These are phyloP conservation scores for Rhegmatorhina hoffmannsi DNA, from an alignment of 2,113 vertebrate genomes.

Conservation along the genomic window DNA sequence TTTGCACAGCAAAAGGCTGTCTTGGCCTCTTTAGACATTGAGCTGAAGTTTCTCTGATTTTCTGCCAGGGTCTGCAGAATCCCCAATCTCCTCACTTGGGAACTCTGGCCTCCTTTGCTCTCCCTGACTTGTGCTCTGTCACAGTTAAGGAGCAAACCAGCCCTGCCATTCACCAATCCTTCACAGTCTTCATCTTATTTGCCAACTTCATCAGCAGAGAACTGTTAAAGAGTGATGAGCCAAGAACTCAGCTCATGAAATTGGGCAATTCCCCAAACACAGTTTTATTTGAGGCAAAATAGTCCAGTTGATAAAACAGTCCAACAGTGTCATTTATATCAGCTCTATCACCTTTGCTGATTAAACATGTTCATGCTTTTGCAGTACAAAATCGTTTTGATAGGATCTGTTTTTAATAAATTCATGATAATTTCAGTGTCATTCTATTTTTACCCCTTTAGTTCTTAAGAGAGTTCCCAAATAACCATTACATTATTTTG, in stretches of 20 bases:
- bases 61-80: neutral
- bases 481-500: slow-evolving; percentile 5
- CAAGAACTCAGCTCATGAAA: neutral
- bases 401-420: neutral
- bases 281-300: neutral
- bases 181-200: neutral
- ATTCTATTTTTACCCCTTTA: neutral
- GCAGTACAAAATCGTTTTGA: neutral
- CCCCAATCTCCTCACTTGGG: accelerated
- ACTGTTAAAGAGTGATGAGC: neutral
- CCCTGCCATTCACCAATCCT: neutral
- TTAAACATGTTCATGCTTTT: neutral
- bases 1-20: neutral
- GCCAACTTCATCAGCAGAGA: neutral
- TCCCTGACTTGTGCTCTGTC: neutral
- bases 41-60: neutral
- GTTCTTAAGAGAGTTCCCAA: neutral
- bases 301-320: neutral
- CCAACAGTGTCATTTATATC: neutral
- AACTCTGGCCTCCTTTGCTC: neutral
- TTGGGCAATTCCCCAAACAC: neutral
- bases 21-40: neutral
- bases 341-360: neutral
- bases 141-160: accelerated
- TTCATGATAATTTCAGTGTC: neutral